Conservation (phyloP, 2,113 vertebrate species). For the Ptilorrhoa leucosticta region DNA sequence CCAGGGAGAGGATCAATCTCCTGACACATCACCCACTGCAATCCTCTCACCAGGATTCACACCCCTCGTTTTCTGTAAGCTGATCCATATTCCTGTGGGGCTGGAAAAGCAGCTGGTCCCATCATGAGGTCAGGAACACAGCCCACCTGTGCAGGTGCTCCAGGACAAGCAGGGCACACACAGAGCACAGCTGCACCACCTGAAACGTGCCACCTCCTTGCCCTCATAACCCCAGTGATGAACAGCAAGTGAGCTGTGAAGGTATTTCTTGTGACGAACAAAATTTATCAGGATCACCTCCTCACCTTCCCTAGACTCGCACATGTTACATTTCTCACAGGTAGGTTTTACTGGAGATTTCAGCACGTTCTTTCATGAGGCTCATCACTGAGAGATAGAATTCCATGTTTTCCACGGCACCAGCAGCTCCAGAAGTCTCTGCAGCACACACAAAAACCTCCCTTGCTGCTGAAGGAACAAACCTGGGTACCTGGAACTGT, state of each 20-base stretch:
- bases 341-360: background rate
- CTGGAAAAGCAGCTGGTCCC: background rate
- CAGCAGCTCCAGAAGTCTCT: background rate
- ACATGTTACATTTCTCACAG: background rate
- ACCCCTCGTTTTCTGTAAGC: background rate
- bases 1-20: no score
- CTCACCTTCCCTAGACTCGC: background rate
- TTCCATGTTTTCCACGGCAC: background rate
- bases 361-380: background rate
- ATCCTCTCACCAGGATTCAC: background rate
- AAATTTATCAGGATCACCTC: background rate
- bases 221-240: background rate
- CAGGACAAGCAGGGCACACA: background rate
- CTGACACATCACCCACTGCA: background rate
- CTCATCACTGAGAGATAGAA: background rate
- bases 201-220: background rate
- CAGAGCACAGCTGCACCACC: background rate
- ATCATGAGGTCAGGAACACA: fast-evolving
- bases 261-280: background rate
- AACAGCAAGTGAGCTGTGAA: background rate
- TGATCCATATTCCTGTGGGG: background rate
- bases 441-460: background rate
- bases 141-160: background rate
- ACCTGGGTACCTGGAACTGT: background rate
- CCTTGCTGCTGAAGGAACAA: background rate